Evolutionary conservation across 2,888 invertebrate species (phyloP), one percentile per base, ranked within the genome.

Genomic region (Drosophila siamana): DNA sequence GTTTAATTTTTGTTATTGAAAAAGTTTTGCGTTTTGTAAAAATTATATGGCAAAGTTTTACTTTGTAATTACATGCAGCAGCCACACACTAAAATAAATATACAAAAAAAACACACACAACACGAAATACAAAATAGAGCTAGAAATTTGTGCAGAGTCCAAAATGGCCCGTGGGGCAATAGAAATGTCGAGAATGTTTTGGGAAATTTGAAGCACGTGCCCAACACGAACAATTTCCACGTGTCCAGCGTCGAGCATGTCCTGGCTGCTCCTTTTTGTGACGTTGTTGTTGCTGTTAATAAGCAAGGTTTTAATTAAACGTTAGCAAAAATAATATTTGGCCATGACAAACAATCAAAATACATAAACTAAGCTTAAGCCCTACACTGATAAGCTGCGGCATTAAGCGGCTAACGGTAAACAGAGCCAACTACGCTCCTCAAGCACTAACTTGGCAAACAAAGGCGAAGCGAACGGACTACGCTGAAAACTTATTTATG

Each of bases 31-130:
- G 73, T 80, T 87, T 78, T 78, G 71, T 68, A 69, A 66, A 79
- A 85, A 80, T 76, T 78, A 81, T 85, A 82, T 74, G 86, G 63
- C 63, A 80, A 85, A 78, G 80, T 85, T 85, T 81, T 76, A 72
- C 74, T 81, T 85, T 87, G 87, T 85, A 84, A 86, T 84, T 84
- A 85, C 85, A 84, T 79, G 74, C 87, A 62, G 38, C 59, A 66
- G 30, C 52, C 63, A 61, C 56, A 68, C 26, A 70, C 66, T 2
- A 56, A 54, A 41, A 44, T 26, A 36, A 15, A 43, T n/a, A n/a
- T n/a, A n/a, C n/a, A n/a, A n/a, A n/a, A n/a, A n/a, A n/a, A n/a
- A n/a, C n/a, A n/a, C n/a, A n/a, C n/a, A n/a, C n/a, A 26, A 13
- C 13, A 33, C 9, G 3, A 41, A n/a, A 47, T n/a, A 54, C 50